These are phyloP conservation scores for Aurelia sp. DNA, from an alignment of 30 jellyfish, hydroid and myxozoan species.

Conservation along the genomic window DNA sequence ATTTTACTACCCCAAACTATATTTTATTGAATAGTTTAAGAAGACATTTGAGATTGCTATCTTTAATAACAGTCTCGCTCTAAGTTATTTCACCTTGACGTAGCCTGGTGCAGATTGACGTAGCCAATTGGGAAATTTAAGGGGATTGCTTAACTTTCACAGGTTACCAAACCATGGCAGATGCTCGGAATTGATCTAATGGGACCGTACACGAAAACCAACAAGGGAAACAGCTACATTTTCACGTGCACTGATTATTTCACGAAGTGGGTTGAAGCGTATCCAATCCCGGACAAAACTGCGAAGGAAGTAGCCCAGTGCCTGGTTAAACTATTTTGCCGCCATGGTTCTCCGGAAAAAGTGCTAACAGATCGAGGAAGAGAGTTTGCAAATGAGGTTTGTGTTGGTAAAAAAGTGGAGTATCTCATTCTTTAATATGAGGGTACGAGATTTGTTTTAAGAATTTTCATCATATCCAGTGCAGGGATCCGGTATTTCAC, in stretches of 20 bases:
- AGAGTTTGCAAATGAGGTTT: conserved; percentile 49
- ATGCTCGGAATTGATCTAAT: conserved; percentile 12
- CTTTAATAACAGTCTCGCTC: too few species aligned
- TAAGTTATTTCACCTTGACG: too few species aligned
- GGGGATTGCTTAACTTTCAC: neutral
- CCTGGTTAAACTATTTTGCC: conserved; percentile 22
- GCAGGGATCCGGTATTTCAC: too few species aligned
- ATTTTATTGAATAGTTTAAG: too few species aligned
- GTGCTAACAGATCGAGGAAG: conserved; percentile 31
- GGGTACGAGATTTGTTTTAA: too few species aligned
- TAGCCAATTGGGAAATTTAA: too few species aligned
- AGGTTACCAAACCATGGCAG: conserved; percentile 32
- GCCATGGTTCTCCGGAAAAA: conserved; percentile 39
- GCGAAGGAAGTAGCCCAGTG: conserved; percentile 33
- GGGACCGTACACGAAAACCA: neutral
- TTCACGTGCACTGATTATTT: conserved; percentile 33
- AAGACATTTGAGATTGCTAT: too few species aligned
- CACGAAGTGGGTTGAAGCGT: conserved; percentile 57
- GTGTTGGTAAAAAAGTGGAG: neutral
- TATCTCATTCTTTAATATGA: too few species aligned
- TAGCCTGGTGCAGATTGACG: too few species aligned
- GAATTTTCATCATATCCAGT: too few species aligned
- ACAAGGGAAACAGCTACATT: conserved; percentile 25
- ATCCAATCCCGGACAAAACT: neutral
- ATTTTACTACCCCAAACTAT: too few species aligned